These are phyloP conservation scores for Autographa gamma DNA, from an alignment of 2,888 invertebrate species.

Conservation along the genomic window DNA sequence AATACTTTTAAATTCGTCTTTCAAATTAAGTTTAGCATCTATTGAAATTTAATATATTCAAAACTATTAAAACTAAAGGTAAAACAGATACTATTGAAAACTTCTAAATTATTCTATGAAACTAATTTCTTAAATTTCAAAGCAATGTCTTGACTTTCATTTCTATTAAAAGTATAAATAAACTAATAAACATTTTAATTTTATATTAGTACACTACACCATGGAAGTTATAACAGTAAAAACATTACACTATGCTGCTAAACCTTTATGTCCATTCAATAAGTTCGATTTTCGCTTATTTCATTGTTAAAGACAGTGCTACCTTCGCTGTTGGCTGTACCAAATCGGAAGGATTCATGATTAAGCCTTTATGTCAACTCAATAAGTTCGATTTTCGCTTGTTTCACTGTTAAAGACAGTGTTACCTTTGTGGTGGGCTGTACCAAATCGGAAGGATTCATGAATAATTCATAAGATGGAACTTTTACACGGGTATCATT, in stretches of 20 bases:
- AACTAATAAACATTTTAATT: not conserved
- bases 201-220: not conserved
- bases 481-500: slow-evolving; percentile 69
- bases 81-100: slow-evolving; percentile 5
- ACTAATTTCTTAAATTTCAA: not conserved
- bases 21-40: slow-evolving; percentile 15
- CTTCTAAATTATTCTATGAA: slow-evolving; percentile 8
- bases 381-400: not conserved
- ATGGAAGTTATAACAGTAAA: not conserved
- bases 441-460: slow-evolving; percentile 48
- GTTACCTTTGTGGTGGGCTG: not conserved
- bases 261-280: not conserved
- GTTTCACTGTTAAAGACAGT: not conserved
- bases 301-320: not conserved
- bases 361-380: slow-evolving; percentile 43
- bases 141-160: not conserved
- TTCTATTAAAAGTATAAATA: not conserved
- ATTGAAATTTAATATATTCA: slow-evolving; percentile 25
- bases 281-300: not conserved
- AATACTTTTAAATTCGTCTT: slow-evolving; percentile 5
- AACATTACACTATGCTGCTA: not conserved
- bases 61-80: not conserved
- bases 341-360: slow-evolving; percentile 58
- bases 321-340: not conserved
- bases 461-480: slow-evolving; percentile 68